Evolutionary conservation across 2,113 vertebrate species (phyloP), one percentile per base, ranked within the genome.

Genomic region (Aptenodytes forsteri): DNA sequence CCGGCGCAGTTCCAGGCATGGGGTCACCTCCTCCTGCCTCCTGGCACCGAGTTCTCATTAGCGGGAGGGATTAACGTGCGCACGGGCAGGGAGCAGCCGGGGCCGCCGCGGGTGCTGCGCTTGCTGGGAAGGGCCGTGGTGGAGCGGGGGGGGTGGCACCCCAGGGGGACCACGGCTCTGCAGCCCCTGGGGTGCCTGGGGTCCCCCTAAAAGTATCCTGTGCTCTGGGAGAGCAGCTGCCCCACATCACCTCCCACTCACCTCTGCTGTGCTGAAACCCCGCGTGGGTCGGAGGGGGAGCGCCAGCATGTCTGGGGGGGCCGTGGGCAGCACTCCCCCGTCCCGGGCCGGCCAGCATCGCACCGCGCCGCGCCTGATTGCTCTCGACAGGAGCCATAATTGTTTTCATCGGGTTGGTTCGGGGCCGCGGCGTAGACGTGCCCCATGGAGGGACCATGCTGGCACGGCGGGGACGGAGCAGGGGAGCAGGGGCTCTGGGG

Each of bases 401-500:
- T 88, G 75, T 91, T 83, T 66, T 72, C 52, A 36, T 67, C 30
- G 20, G 82, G 71, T 85, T 7, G 21, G 7, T 55, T 17, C 4
- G 19, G 58, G 90, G 91, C 93, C 32, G 4, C 11, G 26, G 84
- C 16, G 1, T 62, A 64, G 90, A 46, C 11, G 23, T 26, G 87
- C 44, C 95, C 92, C 14, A 0, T 3, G 65, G 72, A 38, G 64
- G 89, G 76, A 50, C 83, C 1, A 4, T 1, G 32, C 47, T 64
- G 87, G 55, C 2, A 0, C 1, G 8, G n/a, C 1, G 2, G 59
- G 67, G 75, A 55, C 0, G 1, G 2, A 0, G 34, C 0, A 32
- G 73, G 49, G 1, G 2, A 0, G 34, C 0, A 32, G 73, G 49
- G 44, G 44, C 67, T n/a, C 30, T 1, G 0, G 72, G 40, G 32